Evolutionary conservation across 2,113 vertebrate genomes (phyloP).

Genomic region (Siphamia tubifer): DNA sequence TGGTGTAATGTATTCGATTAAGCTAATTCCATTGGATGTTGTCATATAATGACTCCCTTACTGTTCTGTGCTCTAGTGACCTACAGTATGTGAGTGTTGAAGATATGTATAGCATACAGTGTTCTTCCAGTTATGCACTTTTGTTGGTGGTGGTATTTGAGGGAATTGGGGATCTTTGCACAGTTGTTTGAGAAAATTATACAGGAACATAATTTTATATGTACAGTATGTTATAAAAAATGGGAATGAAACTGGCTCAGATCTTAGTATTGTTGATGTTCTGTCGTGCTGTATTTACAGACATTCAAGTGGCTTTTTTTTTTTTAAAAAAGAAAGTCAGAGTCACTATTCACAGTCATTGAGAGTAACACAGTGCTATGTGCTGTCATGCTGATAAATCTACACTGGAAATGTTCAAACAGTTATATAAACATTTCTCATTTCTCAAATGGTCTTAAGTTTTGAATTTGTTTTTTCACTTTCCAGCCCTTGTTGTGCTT

Average conservation of each 20-base stretch:
- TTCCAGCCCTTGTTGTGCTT: not conserved
- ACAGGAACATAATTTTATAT: constrained; percentile 51
- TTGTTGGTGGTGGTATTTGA: constrained; percentile 68
- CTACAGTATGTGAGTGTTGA: constrained; percentile 58
- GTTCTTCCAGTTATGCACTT: constrained; percentile 76
- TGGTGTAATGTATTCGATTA: constrained; percentile 51
- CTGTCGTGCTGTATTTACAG: constrained; percentile 32
- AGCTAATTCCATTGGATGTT: constrained; percentile 68
- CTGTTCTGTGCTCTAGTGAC: constrained; percentile 55
- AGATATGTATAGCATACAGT: constrained; percentile 59
- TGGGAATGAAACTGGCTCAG: constrained; percentile 51
- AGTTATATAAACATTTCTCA: constrained; percentile 57
- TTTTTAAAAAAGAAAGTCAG: constrained; percentile 3
- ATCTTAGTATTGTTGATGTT: constrained; percentile 33
- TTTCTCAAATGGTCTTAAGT: constrained; percentile 8
- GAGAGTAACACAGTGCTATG: constrained; percentile 37
- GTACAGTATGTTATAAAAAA: constrained; percentile 60
- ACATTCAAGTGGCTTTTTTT: constrained; percentile 16
- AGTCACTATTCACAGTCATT: constrained; percentile 32
- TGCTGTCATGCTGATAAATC: constrained; percentile 31
- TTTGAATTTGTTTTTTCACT: not conserved
- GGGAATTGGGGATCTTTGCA: constrained; percentile 69
- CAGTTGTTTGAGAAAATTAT: constrained; percentile 58
- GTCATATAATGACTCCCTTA: constrained; percentile 41
- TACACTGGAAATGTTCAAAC: constrained; percentile 60